Base-by-base conservation (phyloP, 37 sponge, comb jelly and placozoan genomes). In the Mnemiopsis leidyi region DNA sequence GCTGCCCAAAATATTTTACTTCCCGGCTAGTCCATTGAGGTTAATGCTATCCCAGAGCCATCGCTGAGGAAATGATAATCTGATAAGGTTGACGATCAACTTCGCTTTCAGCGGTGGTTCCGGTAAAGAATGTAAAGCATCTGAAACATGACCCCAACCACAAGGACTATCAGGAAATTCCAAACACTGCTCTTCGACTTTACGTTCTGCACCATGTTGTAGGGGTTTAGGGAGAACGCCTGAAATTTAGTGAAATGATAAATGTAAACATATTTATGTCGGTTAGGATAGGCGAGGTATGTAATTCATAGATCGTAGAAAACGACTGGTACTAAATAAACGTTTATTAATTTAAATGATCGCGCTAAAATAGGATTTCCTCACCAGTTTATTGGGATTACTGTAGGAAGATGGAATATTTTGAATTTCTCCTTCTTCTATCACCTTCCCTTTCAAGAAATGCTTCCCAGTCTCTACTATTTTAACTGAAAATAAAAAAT, bases 401-500 rank as follows among this genome's bases (percentile, higher is more conserved):
- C 82, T 82, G 82, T 82, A 82, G 9, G 82, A 36, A 35, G 82
- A 82, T 29, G 82, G 82, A 5, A 82, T 32, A 20, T 82, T 30
- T 13, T 29, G 23, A 9, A 30, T 35, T 3, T 32, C 23, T 23
- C 35, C 82, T 30, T 36, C 82, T 30, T 30, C 35, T 7, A 82
- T 29, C 24, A 36, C 79, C 38, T 93, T 61, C 5, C 95, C 96
- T 67, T 90, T 95, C 68, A 97, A 33, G 93, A 92, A 96, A 92
- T 97, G 96, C 69, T 97, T 97, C 35, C 96, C 98, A 94, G 96
- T 92, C 13, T 39, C 40, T n/a, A 69, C 76, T 32, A 96, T 96
- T 68, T 69, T 92, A 0, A 97, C 98, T 29, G n/a, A n/a, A n/a
- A n/a, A n/a, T n/a, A n/a, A n/a, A n/a, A n/a, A n/a, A n/a, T n/a